These are phyloP conservation scores for Lepidurus arcticus DNA, from an alignment of 1,140 invertebrate species.

Conservation along the genomic window DNA sequence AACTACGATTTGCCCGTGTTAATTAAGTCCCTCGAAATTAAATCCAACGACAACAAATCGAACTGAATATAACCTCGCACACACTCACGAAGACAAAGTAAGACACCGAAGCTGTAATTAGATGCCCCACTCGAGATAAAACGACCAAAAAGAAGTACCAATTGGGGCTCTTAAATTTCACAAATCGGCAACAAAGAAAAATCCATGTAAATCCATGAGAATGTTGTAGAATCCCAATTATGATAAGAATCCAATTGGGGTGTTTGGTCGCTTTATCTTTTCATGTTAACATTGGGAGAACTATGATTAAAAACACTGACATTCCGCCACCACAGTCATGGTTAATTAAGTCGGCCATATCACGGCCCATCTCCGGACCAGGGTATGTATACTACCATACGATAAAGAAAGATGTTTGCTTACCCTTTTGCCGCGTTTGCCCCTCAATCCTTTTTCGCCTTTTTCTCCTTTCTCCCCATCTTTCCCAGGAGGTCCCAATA, in stretches of 20 bases:
- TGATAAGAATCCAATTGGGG: background rate
- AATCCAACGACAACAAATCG: background rate
- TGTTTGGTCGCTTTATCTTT: background rate
- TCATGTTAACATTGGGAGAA: background rate
- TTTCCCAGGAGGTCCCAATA: constrained; percentile 63
- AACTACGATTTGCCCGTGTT: constrained; percentile 4
- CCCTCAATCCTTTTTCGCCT: constrained; percentile 71
- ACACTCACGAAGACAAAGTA: background rate
- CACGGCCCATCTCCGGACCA: constrained; percentile 34
- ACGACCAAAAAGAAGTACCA: background rate
- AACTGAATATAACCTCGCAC: background rate
- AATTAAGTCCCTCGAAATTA: background rate
- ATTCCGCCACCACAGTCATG: constrained; percentile 15
- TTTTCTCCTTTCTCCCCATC: constrained; percentile 56
- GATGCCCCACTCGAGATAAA: background rate
- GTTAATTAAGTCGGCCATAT: constrained; percentile 23
- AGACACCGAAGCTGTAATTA: background rate
- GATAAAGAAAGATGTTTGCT: constrained; percentile 44
- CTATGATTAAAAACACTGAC: background rate
- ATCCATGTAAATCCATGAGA: background rate
- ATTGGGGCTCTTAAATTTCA: background rate
- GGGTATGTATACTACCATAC: constrained; percentile 26
- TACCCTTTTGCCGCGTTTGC: constrained; percentile 66
- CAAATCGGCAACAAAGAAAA: too few species aligned
- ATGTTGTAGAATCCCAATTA: constrained; percentile 7